These are phyloP conservation scores for Lasius platythorax DNA, from an alignment of 2,888 invertebrate species.

Conservation along the genomic window DNA sequence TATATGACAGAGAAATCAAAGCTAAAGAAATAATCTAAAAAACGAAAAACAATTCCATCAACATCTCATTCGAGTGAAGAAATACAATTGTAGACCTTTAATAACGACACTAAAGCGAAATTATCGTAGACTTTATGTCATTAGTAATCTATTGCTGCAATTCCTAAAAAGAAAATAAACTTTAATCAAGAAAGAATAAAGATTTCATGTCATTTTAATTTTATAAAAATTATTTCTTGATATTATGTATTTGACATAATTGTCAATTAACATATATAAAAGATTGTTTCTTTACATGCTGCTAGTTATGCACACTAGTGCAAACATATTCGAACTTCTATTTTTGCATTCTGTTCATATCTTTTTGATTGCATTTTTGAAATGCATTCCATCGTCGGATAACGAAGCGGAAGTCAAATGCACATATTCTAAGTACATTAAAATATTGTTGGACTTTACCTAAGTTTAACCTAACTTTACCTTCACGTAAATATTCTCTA, in stretches of 20 bases:
- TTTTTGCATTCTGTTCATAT: neutral
- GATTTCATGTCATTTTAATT: constrained; percentile 5
- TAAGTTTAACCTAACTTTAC: neutral
- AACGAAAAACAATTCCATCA: neutral
- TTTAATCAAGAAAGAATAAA: neutral
- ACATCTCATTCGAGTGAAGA: neutral
- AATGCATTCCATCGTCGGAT: neutral
- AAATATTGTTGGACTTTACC: neutral
- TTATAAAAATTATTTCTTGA: neutral
- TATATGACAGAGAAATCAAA: neutral
- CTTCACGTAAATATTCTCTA: neutral
- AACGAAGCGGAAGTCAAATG: constrained; percentile 4
- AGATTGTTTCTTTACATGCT: neutral
- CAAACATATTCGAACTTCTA: neutral
- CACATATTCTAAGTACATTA: neutral
- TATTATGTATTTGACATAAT: neutral
- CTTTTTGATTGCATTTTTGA: neutral
- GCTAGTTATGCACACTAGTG: neutral
- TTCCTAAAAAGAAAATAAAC: neutral
- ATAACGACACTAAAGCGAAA: constrained; percentile 19
- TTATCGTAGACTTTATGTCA: constrained; percentile 12
- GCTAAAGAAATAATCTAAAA: neutral
- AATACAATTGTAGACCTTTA: constrained; percentile 30
- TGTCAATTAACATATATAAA: neutral
- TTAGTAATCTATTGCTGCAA: neutral